A percentile compares a stretch with the other conserved stretches of the same genome.
These are phyloP conservation scores for Rhadinocentrus ornatus DNA, from an alignment of 2,797 vertebrate genomes.

Conservation along the genomic window DNA sequence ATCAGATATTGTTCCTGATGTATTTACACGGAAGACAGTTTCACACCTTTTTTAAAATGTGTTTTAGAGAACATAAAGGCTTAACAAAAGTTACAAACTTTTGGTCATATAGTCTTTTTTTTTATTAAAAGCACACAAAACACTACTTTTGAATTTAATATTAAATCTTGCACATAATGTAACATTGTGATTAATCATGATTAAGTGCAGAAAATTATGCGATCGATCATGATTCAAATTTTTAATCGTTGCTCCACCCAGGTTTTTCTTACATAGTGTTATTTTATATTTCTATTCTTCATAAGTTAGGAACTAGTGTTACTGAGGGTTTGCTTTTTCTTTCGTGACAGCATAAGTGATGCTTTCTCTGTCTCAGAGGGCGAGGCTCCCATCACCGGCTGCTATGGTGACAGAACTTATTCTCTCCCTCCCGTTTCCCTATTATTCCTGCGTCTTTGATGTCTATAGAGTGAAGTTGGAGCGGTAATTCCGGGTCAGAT, in stretches of 20 bases:
- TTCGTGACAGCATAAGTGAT: slow-evolving; percentile 41
- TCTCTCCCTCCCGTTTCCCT: slow-evolving; percentile 36
- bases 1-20: too few species aligned
- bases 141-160: too few species aligned
- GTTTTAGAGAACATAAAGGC: too few species aligned
- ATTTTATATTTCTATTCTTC: not conserved
- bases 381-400: slow-evolving; percentile 49
- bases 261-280: not conserved
- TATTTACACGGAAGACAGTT: too few species aligned
- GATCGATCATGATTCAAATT: not conserved
- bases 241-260: not conserved
- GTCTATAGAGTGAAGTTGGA: slow-evolving; percentile 32
- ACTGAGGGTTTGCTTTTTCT: slow-evolving; percentile 6
- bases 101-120: too few species aligned
- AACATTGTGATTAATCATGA: not conserved
- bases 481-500: slow-evolving; percentile 45
- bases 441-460: slow-evolving; percentile 54
- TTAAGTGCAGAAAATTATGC: not conserved
- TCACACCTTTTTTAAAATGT: too few species aligned
- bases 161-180: not conserved
- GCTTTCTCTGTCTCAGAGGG: slow-evolving; percentile 39
- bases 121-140: too few species aligned
- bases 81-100: too few species aligned
- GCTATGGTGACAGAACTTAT: slow-evolving; percentile 55
- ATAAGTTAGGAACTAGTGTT: not conserved